Evolutionary conservation across 2,888 invertebrate species (phyloP).

Genomic region (Apodemia hepburni): DNA sequence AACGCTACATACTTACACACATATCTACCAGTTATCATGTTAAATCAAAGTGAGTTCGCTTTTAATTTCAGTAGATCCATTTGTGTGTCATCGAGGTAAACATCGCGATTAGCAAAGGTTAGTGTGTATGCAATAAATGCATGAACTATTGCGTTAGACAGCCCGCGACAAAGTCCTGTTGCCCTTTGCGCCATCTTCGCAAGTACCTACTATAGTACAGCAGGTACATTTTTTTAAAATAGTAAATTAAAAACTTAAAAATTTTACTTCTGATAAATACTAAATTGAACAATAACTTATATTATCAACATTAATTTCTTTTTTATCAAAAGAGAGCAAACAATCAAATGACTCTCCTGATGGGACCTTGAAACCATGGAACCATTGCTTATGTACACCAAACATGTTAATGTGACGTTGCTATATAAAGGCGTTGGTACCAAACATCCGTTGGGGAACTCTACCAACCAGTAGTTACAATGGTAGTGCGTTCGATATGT

Average conservation of each 20-base stretch:
- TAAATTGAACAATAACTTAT: too few relatives aligned
- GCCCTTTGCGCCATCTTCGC: slow-evolving; percentile 49
- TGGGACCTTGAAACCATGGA: too few relatives aligned
- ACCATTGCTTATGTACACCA: too few relatives aligned
- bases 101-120: slow-evolving; percentile 60
- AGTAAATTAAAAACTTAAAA: background rate
- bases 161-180: slow-evolving; percentile 41
- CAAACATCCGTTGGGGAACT: too few relatives aligned
- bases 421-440: too few relatives aligned
- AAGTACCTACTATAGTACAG: background rate
- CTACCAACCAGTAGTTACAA: too few relatives aligned
- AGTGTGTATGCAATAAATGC: slow-evolving; percentile 62
- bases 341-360: too few relatives aligned
- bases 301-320: background rate
- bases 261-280: too few relatives aligned
- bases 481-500: too few relatives aligned
- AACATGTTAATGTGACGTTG: too few relatives aligned
- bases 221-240: background rate
- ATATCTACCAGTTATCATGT: background rate
- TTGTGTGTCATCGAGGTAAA: slow-evolving; percentile 23
- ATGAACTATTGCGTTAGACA: slow-evolving; percentile 52
- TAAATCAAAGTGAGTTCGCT: slow-evolving; percentile 4
- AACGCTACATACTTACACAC: background rate
- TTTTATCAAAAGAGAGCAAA: too few relatives aligned
- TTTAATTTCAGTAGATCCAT: slow-evolving; percentile 16